These are phyloP conservation scores for Dendrolimus pini DNA, from an alignment of 2,888 invertebrate species.

Conservation along the genomic window DNA sequence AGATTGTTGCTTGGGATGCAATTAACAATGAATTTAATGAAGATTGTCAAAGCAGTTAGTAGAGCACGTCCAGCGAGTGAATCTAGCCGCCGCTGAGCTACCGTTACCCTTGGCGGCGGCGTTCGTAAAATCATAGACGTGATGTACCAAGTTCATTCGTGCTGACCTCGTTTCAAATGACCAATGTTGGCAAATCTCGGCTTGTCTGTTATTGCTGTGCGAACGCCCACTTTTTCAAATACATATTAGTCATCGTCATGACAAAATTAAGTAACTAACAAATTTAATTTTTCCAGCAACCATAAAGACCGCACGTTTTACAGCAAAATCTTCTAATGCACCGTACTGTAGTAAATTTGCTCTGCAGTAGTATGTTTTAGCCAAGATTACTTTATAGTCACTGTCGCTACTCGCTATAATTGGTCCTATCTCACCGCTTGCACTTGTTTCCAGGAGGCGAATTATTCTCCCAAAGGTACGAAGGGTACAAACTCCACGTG, in stretches of 20 bases:
- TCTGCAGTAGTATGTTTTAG: too few relatives aligned
- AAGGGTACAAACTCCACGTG: constrained; percentile 78
- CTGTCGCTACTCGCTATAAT: too few relatives aligned
- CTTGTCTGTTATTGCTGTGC: not conserved
- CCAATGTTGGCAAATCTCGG: not conserved
- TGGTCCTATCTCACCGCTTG: too few relatives aligned
- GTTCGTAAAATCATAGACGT: not conserved
- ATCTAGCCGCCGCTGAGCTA: not conserved
- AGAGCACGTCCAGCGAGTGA: not conserved
- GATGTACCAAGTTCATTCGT: not conserved
- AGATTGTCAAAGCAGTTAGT: not conserved
- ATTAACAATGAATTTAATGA: not conserved
- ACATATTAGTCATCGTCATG: too few relatives aligned
- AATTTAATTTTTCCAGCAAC: too few relatives aligned
- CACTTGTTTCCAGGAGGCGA: constrained; percentile 75
- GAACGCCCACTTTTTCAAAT: too few relatives aligned
- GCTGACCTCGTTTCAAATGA: not conserved
- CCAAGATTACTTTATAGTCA: too few relatives aligned
- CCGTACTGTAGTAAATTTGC: too few relatives aligned
- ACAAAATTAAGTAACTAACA: too few relatives aligned
- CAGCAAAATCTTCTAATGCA: too few relatives aligned
- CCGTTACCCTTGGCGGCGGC: not conserved
- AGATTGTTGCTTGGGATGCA: not conserved
- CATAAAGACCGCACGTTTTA: too few relatives aligned
- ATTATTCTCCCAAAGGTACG: constrained; percentile 82